Conservation (phyloP, 2,113 vertebrate genomes). For the Monopterus albus region DNA sequence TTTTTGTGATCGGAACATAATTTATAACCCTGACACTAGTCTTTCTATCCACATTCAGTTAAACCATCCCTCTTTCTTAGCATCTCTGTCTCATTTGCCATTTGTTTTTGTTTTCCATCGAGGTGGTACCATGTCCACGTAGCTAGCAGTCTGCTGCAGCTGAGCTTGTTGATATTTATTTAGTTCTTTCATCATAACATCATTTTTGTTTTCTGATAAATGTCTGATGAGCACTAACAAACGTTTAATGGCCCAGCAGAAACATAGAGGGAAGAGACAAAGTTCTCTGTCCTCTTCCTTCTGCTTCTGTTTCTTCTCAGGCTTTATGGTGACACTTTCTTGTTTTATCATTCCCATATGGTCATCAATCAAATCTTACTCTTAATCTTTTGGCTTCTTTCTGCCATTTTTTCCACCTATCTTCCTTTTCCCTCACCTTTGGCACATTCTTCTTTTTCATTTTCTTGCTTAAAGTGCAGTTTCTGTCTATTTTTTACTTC, state of each 20-base stretch:
- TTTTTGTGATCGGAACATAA: too few species aligned
- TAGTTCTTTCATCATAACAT: constrained; percentile 53
- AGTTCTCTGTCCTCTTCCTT: constrained; percentile 1
- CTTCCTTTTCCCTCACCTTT: not conserved
- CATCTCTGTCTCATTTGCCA: constrained; percentile 5
- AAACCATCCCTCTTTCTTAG: not conserved
- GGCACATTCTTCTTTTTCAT: constrained; percentile 20
- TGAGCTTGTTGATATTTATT: constrained; percentile 47
- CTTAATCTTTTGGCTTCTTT: constrained; percentile 28
- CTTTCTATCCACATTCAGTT: too few species aligned
- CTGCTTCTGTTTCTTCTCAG: not conserved
- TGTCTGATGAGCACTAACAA: constrained; percentile 55
- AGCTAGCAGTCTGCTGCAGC: constrained; percentile 22
- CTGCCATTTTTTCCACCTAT: not conserved
- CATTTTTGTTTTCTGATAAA: constrained; percentile 59
- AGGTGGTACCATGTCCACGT: constrained; percentile 29
- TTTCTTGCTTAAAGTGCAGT: constrained; percentile 4
- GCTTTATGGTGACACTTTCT: constrained; percentile 24
- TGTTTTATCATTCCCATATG: constrained; percentile 18
- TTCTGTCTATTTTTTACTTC: constrained; percentile 5
- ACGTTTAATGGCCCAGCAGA: constrained; percentile 53
- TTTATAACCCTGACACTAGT: too few species aligned
- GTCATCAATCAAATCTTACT: constrained; percentile 38
- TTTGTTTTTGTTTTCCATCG: constrained; percentile 22
- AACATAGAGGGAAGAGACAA: constrained; percentile 12